Base-by-base conservation (phyloP, 2,113 vertebrate species). In the Prunella himalayana region DNA sequence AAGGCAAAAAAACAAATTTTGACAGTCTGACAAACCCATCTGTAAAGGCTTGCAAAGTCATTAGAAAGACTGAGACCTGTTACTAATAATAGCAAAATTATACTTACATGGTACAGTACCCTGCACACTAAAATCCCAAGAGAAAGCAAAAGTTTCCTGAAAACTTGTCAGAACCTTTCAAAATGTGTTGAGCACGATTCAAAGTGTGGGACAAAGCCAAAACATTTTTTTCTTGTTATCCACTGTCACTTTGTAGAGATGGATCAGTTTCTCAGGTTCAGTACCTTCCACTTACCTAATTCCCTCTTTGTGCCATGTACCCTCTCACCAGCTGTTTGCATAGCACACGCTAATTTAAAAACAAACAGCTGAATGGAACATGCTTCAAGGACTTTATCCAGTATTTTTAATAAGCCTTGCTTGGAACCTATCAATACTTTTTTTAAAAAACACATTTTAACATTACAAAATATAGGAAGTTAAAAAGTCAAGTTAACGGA, bases 401-500 rank as follows among this genome's bases (percentile, higher is more conserved):
- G 18, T 76, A 41, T 51, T 93, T 86, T 83, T 68, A 81, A 31
- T 56, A 56, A n/a, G 15, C 5, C 30, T 33, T 89, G 37, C 33
- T 69, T 82, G 66, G 61, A 95, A 50, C 25, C n/a, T 86, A 57
- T 61, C 50, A 53, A 44, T 88, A 63, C 6, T 64, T 47, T 28
- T 70, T 60, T 24, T 10, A 18, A 75, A 57, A 88, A 82, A 57
- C 8, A 42, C 0, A 1, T 64, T 88, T 94, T 65, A 61, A 33
- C 12, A 13, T 30, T 66, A 57, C 16, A 35, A 87, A 91, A 95
- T 64, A 87, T 4, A 66, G 21, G 44, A 72, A 64, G 65, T 79
- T 51, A 72, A 91, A 72, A 92, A 83, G 44, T 81, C n/a, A 90
- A 45, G 45, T 68, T 82, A 90, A 68, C 66, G 65, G 77, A 94